Evolutionary conservation across 1,140 invertebrate genomes (phyloP).

Genomic region (Listronotus bonariensis): DNA sequence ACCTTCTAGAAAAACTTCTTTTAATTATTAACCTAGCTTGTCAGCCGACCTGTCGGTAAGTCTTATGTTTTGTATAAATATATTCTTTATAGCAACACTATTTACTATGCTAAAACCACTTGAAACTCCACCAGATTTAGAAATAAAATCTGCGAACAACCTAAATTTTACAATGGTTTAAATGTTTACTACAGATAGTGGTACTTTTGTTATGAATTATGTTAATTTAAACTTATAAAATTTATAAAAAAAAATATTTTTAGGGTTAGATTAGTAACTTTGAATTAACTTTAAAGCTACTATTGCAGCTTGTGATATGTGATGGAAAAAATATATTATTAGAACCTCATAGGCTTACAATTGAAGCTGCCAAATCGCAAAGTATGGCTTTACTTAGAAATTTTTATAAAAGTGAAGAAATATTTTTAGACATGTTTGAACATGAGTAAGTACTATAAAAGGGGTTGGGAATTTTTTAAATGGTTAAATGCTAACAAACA

Average conservation of each 20-base stretch:
- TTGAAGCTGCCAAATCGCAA: conserved; percentile 83
- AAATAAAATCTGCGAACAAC: too few species aligned
- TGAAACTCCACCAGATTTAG: too few species aligned
- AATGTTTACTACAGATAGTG: too few species aligned
- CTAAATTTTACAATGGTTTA: too few species aligned
- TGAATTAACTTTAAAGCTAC: conserved; percentile 85
- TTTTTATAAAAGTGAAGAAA: conserved; percentile 97
- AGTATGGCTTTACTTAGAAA: conserved; percentile 85
- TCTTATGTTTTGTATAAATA: background rate
- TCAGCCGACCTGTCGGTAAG: conserved; percentile 70
- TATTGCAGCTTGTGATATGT: conserved; percentile 62
- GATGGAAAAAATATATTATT: conserved; percentile 61
- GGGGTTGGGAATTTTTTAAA: too few species aligned
- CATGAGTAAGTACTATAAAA: conserved; percentile 75
- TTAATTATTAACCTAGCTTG: conserved; percentile 80
- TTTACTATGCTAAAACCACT: too few species aligned
- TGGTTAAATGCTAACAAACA: too few species aligned
- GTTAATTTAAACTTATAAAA: too few species aligned
- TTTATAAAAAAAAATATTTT: too few species aligned
- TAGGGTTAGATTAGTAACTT: conserved; percentile 86
- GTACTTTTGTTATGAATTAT: too few species aligned
- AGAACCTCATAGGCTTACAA: conserved; percentile 68
- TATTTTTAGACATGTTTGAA: conserved; percentile 99
- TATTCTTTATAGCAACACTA: too few species aligned
- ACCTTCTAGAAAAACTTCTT: conserved; percentile 78